Evolutionary conservation across 2,797 vertebrate genomes (phyloP), one percentile per base, ranked within the genome.

Genomic region (Ficedula albicollis): DNA sequence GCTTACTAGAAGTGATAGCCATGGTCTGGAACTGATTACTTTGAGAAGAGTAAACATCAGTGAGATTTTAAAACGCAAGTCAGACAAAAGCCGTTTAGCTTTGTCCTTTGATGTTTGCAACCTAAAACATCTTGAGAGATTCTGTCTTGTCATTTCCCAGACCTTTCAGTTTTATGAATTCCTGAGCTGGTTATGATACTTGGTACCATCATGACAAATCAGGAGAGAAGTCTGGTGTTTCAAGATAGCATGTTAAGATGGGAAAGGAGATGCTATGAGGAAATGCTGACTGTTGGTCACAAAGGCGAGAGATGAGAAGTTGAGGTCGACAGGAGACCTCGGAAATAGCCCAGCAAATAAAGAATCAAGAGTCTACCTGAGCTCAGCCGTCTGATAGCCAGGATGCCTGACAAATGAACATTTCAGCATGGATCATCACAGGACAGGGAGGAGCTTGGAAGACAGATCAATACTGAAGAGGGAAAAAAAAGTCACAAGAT

Each of bases 141-240:
- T 60, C 15, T 81, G 22, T 55, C 78, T 29, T 49, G 59, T 34
- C 5, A 34, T 44, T 87, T 54, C 27, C 63, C 25, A 63, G n/a
- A 74, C n/a, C 62, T 62, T 5, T 59, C 4, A 19, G 27, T 48
- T 56, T 67, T 75, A 39, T 56, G 34, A 76, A 49, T 55, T 78
- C 62, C 52, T 49, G 32, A 72, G 34, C 18, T 54, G 18, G 13
- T 4, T 84, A 41, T 1, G 4, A 38, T 75, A 66, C 49, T 60
- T 58, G 22, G 34, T 22, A 70, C 3, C 36, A 76, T 59, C 0
- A 0, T 30, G 38, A 55, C 20, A 74, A 89, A 51, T 5, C 15
- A 58, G n/a, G 23, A 76, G 3, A 38, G n/a, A 63, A 67, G 25
- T 48, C 23, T 69, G 17, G 36, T 63, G 44, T 72, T 63, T 17